Base-by-base conservation (phyloP, 2,797 vertebrate genomes). In the Xenops minutus region DNA sequence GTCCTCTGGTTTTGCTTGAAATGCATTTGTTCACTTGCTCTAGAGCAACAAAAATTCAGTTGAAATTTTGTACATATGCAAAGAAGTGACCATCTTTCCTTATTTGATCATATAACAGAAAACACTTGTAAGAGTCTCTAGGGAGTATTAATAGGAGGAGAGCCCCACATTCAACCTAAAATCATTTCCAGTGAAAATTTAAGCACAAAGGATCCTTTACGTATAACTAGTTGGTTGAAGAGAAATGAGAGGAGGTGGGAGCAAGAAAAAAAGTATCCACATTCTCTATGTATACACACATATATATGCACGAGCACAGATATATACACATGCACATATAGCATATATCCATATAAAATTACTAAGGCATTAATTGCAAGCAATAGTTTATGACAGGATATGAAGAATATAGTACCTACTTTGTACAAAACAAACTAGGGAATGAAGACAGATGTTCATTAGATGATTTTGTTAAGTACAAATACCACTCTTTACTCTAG, bases 361-460 rank as follows among this genome's bases (percentile, higher is more conserved):
- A 37, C 21, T 34, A 67, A 15, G 20, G 4, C 10, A 27, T 52
- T 79, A 41, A 44, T 16, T 88, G 4, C 0, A 1, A 83, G 17
- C 18, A 39, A 11, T 20, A 62, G 2, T 1, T 68, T 78, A 39
- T 58, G 58, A 64, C 10, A 62, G 23, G 27, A 84, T 93, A 88
- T 19, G 1, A 77, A 64, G 27, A 43, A 56, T 55, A 27, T 18
- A 10, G 18, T 63, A 59, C 7, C 9, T 78, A 9, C 39, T 91
- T 90, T 55, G 30, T 55, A 48, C 14, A 36, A 54, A 61, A 11
- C 11, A 89, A 64, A 39, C 18, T 66, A 62, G 39, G 20, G 43
- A 84, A 59, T n/a, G 37, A 81, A 79, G 71, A 56, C 59, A 91
- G 74, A 90, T 92, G 88, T 63, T 95, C 59, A 64, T 86, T 87